A percentile compares a stretch with the other conserved stretches of the same genome.
Evolutionary conservation across 2,113 vertebrate genomes (phyloP).

Genomic region (Eublepharis macularius): DNA sequence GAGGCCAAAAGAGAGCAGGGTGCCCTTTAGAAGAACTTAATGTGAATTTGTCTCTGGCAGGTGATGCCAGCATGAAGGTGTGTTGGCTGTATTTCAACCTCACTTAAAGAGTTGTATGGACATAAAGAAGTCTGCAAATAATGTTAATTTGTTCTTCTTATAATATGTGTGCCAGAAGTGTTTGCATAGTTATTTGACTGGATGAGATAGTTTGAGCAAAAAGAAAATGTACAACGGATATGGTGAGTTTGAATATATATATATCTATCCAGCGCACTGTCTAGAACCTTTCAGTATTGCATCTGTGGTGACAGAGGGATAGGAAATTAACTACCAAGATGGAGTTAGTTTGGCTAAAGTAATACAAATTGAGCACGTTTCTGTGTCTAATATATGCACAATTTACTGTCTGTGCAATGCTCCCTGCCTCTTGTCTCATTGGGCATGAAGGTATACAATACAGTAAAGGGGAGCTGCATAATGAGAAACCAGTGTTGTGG

Average conservation of each 20-base stretch:
- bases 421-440: not conserved
- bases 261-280: not conserved
- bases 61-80: not conserved
- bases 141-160: not conserved
- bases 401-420: not conserved
- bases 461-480: not conserved
- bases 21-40: too few species aligned
- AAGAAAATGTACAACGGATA: not conserved
- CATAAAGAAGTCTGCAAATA: not conserved
- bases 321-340: not conserved
- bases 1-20: too few species aligned
- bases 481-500: not conserved
- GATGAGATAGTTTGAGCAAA: not conserved
- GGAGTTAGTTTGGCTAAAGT: not conserved
- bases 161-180: not conserved
- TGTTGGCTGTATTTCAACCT: not conserved
- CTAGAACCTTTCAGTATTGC: not conserved
- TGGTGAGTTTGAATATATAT: not conserved
- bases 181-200: not conserved
- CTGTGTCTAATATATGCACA: not conserved
- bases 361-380: not conserved
- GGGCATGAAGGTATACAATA: not conserved
- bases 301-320: not conserved
- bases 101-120: not conserved
- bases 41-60: too few species aligned